These are phyloP conservation scores for Hyperoodon ampullatus DNA, from an alignment of 2,113 vertebrate species.

Conservation along the genomic window DNA sequence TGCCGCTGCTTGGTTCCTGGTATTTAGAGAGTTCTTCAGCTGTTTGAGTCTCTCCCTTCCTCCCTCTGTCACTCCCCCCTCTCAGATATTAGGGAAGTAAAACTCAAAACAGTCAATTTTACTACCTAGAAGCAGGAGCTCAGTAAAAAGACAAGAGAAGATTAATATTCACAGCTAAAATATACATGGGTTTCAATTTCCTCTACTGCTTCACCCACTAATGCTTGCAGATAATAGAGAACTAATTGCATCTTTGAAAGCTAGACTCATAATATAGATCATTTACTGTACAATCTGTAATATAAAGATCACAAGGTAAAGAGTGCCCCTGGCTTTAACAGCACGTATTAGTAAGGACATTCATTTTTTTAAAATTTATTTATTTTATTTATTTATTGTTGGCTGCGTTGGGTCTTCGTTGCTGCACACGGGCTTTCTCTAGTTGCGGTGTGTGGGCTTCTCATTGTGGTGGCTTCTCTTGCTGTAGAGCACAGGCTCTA, in stretches of 20 bases:
- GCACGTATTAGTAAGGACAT: neutral
- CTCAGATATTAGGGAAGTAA: neutral
- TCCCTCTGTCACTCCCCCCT: neutral
- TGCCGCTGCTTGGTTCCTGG: neutral
- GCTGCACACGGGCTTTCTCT: too few relatives aligned
- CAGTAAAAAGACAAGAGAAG: neutral
- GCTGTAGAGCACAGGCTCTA: too few relatives aligned
- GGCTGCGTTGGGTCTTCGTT: too few relatives aligned
- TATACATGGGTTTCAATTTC: neutral
- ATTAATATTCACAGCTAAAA: constrained; percentile 3
- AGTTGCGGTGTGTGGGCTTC: too few relatives aligned
- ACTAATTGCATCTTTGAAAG: constrained; percentile 40
- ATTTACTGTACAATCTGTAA: constrained; percentile 14
- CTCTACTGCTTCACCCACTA: neutral
- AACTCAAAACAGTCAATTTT: neutral
- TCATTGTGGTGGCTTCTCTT: too few relatives aligned
- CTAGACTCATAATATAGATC: neutral
- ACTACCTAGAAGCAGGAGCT: neutral
- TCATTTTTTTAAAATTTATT: neutral
- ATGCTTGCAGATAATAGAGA: neutral
- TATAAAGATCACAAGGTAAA: neutral
- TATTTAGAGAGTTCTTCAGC: neutral
- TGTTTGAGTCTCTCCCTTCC: neutral
- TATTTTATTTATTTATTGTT: too few relatives aligned
- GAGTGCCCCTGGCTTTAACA: neutral